Percentiles rank a stretch among this genome's conserved stretches.
Conservation (phyloP, 2,888 invertebrate species). For the Sturmia bella region DNA sequence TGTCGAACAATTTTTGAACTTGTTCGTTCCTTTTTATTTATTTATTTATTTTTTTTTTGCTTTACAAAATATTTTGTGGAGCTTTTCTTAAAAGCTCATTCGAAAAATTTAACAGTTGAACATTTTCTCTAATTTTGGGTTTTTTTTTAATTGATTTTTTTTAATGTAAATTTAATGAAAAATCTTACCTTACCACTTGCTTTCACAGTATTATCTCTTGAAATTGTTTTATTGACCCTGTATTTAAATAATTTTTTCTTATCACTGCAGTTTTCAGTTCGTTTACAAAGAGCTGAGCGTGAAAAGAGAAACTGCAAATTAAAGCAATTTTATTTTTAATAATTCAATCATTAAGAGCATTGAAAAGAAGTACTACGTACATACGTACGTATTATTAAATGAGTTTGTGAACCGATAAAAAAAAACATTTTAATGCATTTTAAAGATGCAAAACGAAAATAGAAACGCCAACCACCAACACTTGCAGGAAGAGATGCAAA, state of each 20-base stretch:
- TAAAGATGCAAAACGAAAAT: constrained; percentile 13
- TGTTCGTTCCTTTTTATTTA: no score
- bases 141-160: no score
- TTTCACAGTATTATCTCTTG: not conserved
- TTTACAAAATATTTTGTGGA: no score
- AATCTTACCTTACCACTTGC: no score
- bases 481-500: constrained; percentile 67
- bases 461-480: constrained; percentile 17
- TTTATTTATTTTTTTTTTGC: no score
- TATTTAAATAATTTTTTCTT: constrained; percentile 44
- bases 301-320: constrained; percentile 12
- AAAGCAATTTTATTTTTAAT: not conserved
- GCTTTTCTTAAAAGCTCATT: no score
- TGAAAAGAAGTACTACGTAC: constrained; percentile 1
- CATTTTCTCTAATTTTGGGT: no score
- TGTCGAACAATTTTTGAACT: no score
- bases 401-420: constrained; percentile 56
- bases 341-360: constrained; percentile 12
- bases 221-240: constrained; percentile 33
- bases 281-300: not conserved
- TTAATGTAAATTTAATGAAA: no score
- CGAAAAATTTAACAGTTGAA: no score
- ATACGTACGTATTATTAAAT: constrained; percentile 64
- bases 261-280: constrained; percentile 27
- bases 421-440: constrained; percentile 46